Percentiles rank a stretch among this genome's conserved stretches.
These are phyloP conservation scores for Pagrus major DNA, from an alignment of 2,113 vertebrate genomes.

Conservation along the genomic window DNA sequence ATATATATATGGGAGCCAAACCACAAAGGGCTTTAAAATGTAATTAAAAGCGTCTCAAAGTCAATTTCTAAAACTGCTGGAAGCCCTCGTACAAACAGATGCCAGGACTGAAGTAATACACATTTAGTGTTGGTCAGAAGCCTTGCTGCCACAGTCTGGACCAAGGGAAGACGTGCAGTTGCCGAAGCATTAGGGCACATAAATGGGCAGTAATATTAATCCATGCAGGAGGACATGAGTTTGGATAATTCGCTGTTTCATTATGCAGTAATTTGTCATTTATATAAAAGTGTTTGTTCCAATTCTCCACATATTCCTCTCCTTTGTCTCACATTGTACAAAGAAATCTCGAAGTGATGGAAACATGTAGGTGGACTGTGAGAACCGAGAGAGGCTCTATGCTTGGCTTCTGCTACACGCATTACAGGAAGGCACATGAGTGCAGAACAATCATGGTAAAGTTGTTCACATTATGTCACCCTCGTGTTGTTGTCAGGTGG, in stretches of 20 bases:
- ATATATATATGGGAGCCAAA: constrained; percentile 52
- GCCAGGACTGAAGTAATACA: constrained; percentile 69
- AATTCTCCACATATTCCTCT: constrained; percentile 29
- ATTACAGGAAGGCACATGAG: constrained; percentile 63
- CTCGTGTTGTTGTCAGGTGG: constrained; percentile 74
- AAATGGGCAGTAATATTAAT: constrained; percentile 33
- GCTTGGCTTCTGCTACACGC: constrained; percentile 56
- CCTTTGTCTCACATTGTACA: constrained; percentile 21
- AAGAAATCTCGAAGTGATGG: constrained; percentile 24
- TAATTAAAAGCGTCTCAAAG: constrained; percentile 65
- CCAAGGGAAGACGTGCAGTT: constrained; percentile 25
- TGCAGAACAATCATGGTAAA: constrained; percentile 49
- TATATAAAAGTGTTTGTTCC: background rate
- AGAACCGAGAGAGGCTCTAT: constrained; percentile 36
- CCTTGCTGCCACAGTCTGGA: constrained; percentile 49
- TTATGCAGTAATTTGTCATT: constrained; percentile 5
- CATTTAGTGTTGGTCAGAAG: constrained; percentile 56
- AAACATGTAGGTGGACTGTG: constrained; percentile 56
- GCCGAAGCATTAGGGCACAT: constrained; percentile 17
- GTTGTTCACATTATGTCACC: constrained; percentile 60
- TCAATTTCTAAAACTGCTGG: constrained; percentile 64
- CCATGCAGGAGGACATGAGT: constrained; percentile 12
- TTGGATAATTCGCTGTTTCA: constrained; percentile 4
- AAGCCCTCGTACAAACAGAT: constrained; percentile 21
- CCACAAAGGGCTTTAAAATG: constrained; percentile 65